Percentiles rank a stretch among this genome's conserved stretches.
Evolutionary conservation across 2,113 vertebrate species (phyloP).

Genomic region (Probosciger aterrimus): DNA sequence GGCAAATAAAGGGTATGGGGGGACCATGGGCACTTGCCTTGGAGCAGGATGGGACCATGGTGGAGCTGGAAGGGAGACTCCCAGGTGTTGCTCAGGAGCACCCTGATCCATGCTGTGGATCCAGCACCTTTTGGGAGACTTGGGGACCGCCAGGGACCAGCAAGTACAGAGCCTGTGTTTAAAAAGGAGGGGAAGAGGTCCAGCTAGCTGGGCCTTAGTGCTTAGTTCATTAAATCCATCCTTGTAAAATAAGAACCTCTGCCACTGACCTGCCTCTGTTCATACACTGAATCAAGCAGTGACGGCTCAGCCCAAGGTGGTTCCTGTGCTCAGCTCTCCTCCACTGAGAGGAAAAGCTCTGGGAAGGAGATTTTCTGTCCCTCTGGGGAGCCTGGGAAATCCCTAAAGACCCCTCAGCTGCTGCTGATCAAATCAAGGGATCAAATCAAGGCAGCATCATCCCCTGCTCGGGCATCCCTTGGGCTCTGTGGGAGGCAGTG

Average conservation of each 20-base stretch:
- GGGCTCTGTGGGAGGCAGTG: neutral
- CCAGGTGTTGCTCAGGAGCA: rapidly evolving
- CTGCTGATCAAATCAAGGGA: neutral
- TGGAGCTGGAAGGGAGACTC: neutral
- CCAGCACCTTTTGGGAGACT: rapidly evolving
- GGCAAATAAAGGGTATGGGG: neutral
- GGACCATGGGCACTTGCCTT: neutral
- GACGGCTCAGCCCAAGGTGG: neutral
- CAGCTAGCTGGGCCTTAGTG: neutral
- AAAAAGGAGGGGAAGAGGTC: neutral
- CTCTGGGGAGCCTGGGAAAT: neutral
- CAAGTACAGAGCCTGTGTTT: rapidly evolving
- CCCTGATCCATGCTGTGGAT: rapidly evolving
- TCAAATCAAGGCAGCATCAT: neutral
- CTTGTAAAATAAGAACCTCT: neutral
- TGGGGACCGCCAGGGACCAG: rapidly evolving
- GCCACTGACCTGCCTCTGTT: neutral
- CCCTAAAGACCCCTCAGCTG: neutral
- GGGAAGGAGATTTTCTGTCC: neutral
- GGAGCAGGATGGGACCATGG: rapidly evolving
- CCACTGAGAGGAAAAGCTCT: neutral
- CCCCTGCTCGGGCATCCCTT: rapidly evolving
- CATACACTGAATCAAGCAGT: neutral
- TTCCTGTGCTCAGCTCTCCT: neutral
- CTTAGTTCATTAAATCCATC: neutral